Conservation (phyloP, 2,113 vertebrate species). For the Columba janthina region DNA sequence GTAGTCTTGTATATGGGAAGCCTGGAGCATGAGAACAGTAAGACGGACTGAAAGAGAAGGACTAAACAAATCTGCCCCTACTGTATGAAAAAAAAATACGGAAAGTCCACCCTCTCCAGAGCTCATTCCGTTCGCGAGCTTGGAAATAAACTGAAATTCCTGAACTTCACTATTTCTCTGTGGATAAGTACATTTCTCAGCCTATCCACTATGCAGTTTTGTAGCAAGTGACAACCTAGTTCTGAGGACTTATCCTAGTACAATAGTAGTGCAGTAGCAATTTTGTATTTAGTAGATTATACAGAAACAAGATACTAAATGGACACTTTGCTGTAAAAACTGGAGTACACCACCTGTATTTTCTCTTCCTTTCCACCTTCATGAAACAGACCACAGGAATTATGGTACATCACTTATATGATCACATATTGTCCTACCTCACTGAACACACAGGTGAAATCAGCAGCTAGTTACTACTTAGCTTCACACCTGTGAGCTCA, state of each 20-base stretch:
- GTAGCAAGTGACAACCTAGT: not conserved
- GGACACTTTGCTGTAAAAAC: not conserved
- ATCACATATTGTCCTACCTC: not conserved
- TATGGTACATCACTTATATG: not conserved
- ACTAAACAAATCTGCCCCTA: not conserved
- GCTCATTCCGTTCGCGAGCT: not conserved
- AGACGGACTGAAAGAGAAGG: not conserved
- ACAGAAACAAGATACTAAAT: not conserved
- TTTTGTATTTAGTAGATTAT: not conserved
- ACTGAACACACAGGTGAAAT: not conserved
- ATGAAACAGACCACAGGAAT: not conserved
- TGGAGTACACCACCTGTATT: not conserved
- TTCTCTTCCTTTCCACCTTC: not conserved
- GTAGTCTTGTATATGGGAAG: not conserved
- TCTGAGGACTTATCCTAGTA: not conserved
- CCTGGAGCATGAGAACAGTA: not conserved
- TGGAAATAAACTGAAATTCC: not conserved
- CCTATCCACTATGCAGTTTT: not conserved
- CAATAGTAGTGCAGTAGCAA: not conserved
- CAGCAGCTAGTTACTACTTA: not conserved
- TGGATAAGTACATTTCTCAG: not conserved
- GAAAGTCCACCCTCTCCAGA: not conserved
- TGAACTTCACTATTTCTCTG: not conserved
- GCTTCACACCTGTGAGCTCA: not conserved
- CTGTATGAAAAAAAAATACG: not conserved